phyloP scores from a whole-genome alignment of 2,113 vertebrate genomes.

The Tragelaphus scriptus region DNA sequence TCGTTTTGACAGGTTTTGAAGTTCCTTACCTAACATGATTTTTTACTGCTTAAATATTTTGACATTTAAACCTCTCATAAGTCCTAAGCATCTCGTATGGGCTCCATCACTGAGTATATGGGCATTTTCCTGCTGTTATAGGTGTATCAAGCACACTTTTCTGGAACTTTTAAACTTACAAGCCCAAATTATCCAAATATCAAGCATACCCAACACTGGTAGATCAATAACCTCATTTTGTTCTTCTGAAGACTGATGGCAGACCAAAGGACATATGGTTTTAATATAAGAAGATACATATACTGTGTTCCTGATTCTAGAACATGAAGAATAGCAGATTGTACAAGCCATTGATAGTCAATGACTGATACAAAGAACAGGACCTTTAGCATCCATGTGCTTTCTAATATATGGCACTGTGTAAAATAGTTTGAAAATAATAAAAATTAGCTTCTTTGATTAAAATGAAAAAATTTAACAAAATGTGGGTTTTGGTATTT shows the following conservation, averaged over 20 bases:
- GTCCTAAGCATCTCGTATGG: not conserved
- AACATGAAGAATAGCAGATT: not conserved
- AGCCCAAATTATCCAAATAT: not conserved
- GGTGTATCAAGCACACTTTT: not conserved
- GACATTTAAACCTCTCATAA: slow-evolving; percentile 34
- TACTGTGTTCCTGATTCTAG: not conserved
- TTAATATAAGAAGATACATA: not conserved
- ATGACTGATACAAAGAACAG: not conserved
- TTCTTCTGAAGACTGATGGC: not conserved
- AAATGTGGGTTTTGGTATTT: not conserved
- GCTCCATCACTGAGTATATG: not conserved
- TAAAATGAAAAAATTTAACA: not conserved
- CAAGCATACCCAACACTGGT: not conserved
- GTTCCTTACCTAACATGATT: not conserved
- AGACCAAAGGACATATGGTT: not conserved
- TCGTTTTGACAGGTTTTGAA: slow-evolving; percentile 39
- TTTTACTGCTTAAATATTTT: slow-evolving; percentile 49
- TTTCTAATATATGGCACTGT: not conserved
- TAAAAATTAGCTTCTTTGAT: not conserved
- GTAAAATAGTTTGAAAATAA: slow-evolving; percentile 15
- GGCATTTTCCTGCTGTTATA: not conserved
- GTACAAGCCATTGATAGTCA: not conserved
- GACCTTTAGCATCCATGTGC: not conserved
- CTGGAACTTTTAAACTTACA: not conserved
- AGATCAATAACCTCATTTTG: not conserved